Percentiles rank a stretch among this genome's conserved stretches.
Conservation (phyloP, 92 coral and sea anemone genomes). For the Galaxea fascicularis region DNA sequence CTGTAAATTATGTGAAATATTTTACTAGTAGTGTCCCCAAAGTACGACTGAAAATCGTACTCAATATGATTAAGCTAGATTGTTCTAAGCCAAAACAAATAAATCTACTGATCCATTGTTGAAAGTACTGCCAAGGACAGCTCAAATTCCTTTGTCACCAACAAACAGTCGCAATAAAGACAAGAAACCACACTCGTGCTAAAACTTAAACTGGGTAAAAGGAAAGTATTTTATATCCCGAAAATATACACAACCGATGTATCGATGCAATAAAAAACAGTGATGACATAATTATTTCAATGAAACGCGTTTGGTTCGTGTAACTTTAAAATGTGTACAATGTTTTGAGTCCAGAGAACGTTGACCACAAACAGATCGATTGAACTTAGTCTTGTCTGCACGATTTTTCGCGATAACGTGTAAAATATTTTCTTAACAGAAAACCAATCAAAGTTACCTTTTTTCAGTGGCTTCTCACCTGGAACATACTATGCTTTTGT, state of each 20-base stretch:
- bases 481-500: slow-evolving; percentile 4
- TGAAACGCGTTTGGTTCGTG: no score
- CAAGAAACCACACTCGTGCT: background rate
- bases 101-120: slow-evolving; percentile 3
- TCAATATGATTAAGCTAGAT: background rate
- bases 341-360: no score
- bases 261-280: no score
- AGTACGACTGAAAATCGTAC: background rate
- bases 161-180: background rate
- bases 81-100: background rate
- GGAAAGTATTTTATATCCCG: no score
- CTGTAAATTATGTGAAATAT: no score
- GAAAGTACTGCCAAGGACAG: background rate
- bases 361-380: no score
- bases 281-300: no score
- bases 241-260: no score
- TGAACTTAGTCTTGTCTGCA: no score
- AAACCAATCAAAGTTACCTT: background rate
- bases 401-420: no score
- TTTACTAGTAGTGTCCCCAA: no score
- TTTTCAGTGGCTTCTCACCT: background rate
- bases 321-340: no score
- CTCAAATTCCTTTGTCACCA: slow-evolving; percentile 37
- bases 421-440: background rate
- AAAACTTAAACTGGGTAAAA: background rate